phyloP scores from a whole-genome alignment of 2,888 invertebrate species.

The Coenonympha arcania region DNA sequence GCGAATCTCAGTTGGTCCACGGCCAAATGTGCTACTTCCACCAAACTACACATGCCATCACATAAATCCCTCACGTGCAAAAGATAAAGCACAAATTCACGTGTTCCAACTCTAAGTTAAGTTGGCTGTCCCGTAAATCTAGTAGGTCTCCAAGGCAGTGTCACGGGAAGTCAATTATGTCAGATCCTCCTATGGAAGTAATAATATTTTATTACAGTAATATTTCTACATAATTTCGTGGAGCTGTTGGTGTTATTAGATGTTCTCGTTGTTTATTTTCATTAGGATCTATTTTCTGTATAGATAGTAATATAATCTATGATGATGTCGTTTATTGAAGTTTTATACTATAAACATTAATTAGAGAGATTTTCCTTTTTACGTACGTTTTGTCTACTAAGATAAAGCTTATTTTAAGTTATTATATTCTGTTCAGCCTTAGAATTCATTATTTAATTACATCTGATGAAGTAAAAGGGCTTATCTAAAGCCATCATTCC shows the following conservation, averaged over 20 bases:
- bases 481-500: too few relatives aligned
- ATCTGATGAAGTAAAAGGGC: too few relatives aligned
- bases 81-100: neutral
- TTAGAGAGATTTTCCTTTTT: too few relatives aligned
- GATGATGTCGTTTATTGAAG: too few relatives aligned
- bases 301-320: too few relatives aligned
- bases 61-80: neutral
- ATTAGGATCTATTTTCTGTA: neutral
- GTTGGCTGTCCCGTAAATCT: conserved; percentile 51
- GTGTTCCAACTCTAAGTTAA: conserved; percentile 5
- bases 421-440: too few relatives aligned
- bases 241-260: conserved; percentile 20
- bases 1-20: conserved; percentile 63
- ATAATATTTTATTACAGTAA: conserved; percentile 63
- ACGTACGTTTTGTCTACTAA: too few relatives aligned
- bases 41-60: conserved; percentile 30
- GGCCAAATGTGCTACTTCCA: conserved; percentile 64
- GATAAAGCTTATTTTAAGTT: too few relatives aligned
- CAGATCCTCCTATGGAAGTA: conserved; percentile 56
- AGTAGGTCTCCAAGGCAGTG: conserved; percentile 46
- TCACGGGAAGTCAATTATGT: conserved; percentile 49
- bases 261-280: neutral
- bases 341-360: too few relatives aligned
- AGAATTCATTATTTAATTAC: too few relatives aligned
- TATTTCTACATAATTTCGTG: conserved; percentile 40